Base-by-base conservation (phyloP, 2,113 vertebrate species). In the Struthio camelus region DNA sequence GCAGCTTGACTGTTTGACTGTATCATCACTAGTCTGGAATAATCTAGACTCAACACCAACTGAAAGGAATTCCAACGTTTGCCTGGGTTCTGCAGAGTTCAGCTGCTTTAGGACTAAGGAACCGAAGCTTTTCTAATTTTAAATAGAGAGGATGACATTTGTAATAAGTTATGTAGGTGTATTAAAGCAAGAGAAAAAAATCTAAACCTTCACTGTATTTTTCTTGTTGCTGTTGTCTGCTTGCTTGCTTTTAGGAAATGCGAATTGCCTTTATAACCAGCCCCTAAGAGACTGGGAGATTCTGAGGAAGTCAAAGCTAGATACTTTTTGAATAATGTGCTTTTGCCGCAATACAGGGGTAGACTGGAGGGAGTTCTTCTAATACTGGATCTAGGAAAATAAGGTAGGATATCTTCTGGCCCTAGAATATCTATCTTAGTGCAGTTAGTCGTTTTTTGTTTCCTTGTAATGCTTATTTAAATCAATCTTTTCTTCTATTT, bases 21-120 rank as follows among this genome's bases (percentile, higher is more conserved):
- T 79, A 89, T 89, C 65, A 87, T 65, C 81, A 82, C 62, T 80
- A 89, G 53, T 93, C 75, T 93, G 85, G 81, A 97, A 90, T 75
- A 65, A 87, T 70, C 91, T 90, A 93, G 85, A 90, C 77, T 78
- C 82, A 78, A 90, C 90, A 96, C 24, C 64, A 92, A 25, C 34
- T 92, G 93, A 94, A 95, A 91, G 34, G 44, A 73, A 89, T 95
- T 69, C 62, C 62, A 89, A 2, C 50, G 46, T 53, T 95, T 1
- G 0, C 87, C 69, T 90, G 77, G 27, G 87, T 93, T 91, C 59
- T 92, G 59, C 44, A 56, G 42, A 75, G 28, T 22, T 93, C 90
- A 94, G 16, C 69, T 83, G 34, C 30, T 78, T 86, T 16, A 13
- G 36, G 42, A 82, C 72, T 53, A 16, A 84, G 40, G 85, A 70